Conservation (phyloP, 2,888 invertebrate species). For the Hypolimnas misippus region DNA sequence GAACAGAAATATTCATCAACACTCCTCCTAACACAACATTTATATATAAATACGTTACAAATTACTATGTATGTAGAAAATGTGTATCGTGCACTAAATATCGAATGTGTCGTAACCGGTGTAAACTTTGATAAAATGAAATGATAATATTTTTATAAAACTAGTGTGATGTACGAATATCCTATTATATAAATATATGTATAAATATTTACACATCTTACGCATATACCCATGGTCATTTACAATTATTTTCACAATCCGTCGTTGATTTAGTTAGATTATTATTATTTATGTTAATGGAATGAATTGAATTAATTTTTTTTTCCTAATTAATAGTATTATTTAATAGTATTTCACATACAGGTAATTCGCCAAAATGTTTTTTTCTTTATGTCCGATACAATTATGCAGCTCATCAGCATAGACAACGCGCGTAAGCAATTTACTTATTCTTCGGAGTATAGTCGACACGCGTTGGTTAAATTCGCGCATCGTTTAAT, state of each 20-base stretch:
- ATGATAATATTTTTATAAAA: conserved; percentile 51
- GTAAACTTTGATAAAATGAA: conserved; percentile 55
- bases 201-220: conserved; percentile 58
- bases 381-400: neutral
- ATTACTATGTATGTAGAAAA: conserved; percentile 55
- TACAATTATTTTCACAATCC: conserved; percentile 23
- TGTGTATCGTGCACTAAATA: conserved; percentile 63
- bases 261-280: conserved; percentile 17
- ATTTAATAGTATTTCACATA: neutral
- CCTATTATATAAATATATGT: conserved; percentile 48
- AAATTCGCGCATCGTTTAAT: too few species aligned
- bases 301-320: neutral
- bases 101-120: conserved; percentile 52
- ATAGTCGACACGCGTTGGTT: too few species aligned
- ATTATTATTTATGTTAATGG: conserved; percentile 3
- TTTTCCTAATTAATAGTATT: conserved; percentile 5
- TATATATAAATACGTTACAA: conserved; percentile 14
- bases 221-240: conserved; percentile 46
- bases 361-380: conserved; percentile 2
- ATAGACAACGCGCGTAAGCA: neutral
- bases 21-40: conserved; percentile 8
- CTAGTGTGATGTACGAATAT: conserved; percentile 48
- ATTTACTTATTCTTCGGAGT: neutral
- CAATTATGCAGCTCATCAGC: too few species aligned
- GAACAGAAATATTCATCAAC: conserved; percentile 15